These are phyloP conservation scores for Polymixis flavicincta DNA, from an alignment of 2,888 invertebrate species.

Conservation along the genomic window DNA sequence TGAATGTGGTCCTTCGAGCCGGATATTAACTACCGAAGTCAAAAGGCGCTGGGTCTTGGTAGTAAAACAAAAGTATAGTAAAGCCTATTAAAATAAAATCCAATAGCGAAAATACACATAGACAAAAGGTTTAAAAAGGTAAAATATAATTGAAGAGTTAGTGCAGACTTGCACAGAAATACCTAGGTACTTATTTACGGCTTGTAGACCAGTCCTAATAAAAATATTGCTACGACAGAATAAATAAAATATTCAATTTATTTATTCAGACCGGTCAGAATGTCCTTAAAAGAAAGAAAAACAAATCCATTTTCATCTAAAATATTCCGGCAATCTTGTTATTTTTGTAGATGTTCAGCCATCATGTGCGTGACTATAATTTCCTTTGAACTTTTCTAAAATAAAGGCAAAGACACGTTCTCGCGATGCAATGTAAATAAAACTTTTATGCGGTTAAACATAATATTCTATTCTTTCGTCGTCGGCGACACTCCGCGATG, in stretches of 20 bases:
- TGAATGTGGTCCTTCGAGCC: neutral
- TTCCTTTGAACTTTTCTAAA: conserved; percentile 50
- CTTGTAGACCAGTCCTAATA: neutral
- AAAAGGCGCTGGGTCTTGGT: too few relatives aligned
- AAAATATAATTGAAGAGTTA: too few relatives aligned
- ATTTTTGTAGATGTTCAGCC: conserved; percentile 43
- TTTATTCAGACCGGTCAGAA: conserved; percentile 54
- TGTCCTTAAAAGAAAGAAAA: conserved; percentile 46
- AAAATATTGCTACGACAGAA: conserved; percentile 6
- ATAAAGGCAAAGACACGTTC: conserved; percentile 26
- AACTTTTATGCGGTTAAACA: conserved; percentile 31
- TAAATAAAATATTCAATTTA: conserved; percentile 46
- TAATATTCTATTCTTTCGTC: conserved; percentile 67
- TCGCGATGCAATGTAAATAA: conserved; percentile 42
- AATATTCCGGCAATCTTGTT: conserved; percentile 42
- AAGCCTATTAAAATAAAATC: too few relatives aligned
- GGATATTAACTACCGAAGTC: too few relatives aligned
- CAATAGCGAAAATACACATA: too few relatives aligned
- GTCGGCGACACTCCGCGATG: conserved; percentile 66
- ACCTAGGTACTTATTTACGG: neutral
- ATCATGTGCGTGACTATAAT: conserved; percentile 63
- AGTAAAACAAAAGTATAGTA: too few relatives aligned
- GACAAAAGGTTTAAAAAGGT: too few relatives aligned
- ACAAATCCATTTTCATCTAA: conserved; percentile 41
- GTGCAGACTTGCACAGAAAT: too few relatives aligned